Evolutionary conservation across 1,140 invertebrate species (phyloP), one percentile per base, ranked within the genome.

Genomic region (Atopsyche davidsoni): DNA sequence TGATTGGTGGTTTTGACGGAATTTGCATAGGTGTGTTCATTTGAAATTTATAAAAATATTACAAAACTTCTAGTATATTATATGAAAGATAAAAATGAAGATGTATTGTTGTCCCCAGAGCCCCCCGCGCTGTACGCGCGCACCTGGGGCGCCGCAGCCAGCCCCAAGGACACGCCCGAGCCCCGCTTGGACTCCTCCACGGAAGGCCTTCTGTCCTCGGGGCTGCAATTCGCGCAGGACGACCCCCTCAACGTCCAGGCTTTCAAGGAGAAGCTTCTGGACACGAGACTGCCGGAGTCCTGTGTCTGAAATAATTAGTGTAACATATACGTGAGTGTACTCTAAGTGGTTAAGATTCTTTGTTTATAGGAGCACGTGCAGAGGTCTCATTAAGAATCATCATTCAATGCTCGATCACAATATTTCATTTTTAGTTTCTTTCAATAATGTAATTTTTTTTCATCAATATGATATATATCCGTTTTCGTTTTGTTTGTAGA

Each of bases 201-300:
- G 14, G 24, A 14, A 17, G 14, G 31, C 32, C 9, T 18, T 9
- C 42, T 19, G 21, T 17, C 13, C 28, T 19, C 17, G 42, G 51
- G 41, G 39, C 64, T 62, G 51, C 63, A 63, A 13, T 66, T 60
- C 10, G 62, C 62, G 32, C n/a, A 60, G 63, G 35, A 63, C 64
- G 36, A 64, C 57, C 21, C 54, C 2, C 69, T 81, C 46, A 80
- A 81, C 65, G 83, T 84, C 2, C 76, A 83, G 60, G 82, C 81
- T 51, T 85, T 86, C 63, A 86, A 85, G 61, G 80, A 85, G 64
- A 77, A 82, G 57, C 73, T 86, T 3, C 81, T 86, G 69, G 81
- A 83, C 41, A 82, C 82, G 63, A 79, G 82, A 62, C 76, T 86
- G 59, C 84, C 84, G 2, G 83, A 86, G 66, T 85, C 82, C 57